Evolutionary conservation across 1,140 invertebrate genomes (phyloP), one percentile per base, ranked within the genome.

Genomic region (Melipona quadrifasciata): DNA sequence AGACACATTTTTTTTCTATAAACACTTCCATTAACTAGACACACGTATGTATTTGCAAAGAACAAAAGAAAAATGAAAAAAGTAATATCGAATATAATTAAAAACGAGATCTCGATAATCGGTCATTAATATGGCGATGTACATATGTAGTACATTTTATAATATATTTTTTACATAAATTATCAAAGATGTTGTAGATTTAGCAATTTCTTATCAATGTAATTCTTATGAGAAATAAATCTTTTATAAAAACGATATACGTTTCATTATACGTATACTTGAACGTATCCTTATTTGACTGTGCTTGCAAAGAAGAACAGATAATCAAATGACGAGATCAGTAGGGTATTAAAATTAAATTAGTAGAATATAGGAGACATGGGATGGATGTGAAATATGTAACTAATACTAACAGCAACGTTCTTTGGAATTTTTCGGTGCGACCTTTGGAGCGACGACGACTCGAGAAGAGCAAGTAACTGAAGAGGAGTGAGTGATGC

Each of bases 1-100:
- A 94, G 81, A 82, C 93, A 94, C 93, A 94, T 47, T 47, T 47
- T 47, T 94, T 79, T 89, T 88, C 92, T 64, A 19, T 24, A 77
- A 64, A 47, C 21, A n/a, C n/a, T 31, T 1, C 31, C 12, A 24
- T 27, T 64, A 67, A 14, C 5, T 12, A 11, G 0, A 67, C 4
- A 3, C 11, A 21, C 39, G 31, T 17, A 31, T 10, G 19, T 27
- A 4, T 17, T 47, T 8, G 8, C 8, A 71, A 72, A 11, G 2
- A 68, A 68, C 1, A 34, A 68, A 39, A 24, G 11, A 68, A 39
- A 68, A 68, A 24, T 10, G 21, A 24, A 19, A 39, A 34, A 67
- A 34, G 2, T 11, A 67, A 67, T 21, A 21, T 11, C 27, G 31
- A 67, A 67, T 34, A 21, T 19, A 34, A 17, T 34, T 12, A 34